Conservation (phyloP, 1,140 invertebrate species). For the Trichonephila inaurata region DNA sequence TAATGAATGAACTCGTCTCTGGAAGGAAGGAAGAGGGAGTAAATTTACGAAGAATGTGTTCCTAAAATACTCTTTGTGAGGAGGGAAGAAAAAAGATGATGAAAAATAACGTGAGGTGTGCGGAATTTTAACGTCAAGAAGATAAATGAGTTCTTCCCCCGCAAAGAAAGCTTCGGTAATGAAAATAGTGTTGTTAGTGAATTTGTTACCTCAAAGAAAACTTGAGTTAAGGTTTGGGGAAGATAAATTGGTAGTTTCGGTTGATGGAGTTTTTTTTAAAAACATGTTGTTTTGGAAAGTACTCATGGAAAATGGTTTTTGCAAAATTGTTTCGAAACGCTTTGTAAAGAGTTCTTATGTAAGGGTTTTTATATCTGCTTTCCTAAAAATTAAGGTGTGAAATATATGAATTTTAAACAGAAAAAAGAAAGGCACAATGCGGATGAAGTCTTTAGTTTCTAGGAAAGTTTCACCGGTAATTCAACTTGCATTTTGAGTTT, state of each 20-base stretch:
- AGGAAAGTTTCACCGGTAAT: too few relatives aligned
- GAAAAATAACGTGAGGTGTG: slow-evolving; percentile 9
- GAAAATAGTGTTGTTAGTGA: slow-evolving; percentile 13
- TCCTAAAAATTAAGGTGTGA: too few relatives aligned
- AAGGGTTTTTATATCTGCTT: too few relatives aligned
- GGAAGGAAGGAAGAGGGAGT: background rate
- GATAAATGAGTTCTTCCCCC: slow-evolving; percentile 4
- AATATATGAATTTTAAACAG: too few relatives aligned
- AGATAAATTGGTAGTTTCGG: background rate
- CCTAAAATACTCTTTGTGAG: background rate
- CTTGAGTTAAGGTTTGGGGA: background rate
- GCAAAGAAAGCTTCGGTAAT: slow-evolving; percentile 14
- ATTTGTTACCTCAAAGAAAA: background rate
- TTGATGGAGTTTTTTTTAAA: background rate
- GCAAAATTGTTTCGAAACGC: too few relatives aligned
- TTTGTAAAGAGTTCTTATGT: too few relatives aligned
- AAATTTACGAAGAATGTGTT: slow-evolving; percentile 7
- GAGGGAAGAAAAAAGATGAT: background rate
- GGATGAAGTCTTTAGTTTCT: too few relatives aligned
- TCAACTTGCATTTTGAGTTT: too few relatives aligned
- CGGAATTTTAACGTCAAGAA: slow-evolving; percentile 30
- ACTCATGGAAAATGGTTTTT: too few relatives aligned
- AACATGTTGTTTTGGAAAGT: background rate
- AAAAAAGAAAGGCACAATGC: too few relatives aligned
- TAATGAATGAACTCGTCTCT: background rate